Evolutionary conservation across 2,113 vertebrate species (phyloP).

Genomic region (Nothoprocta perdicaria): DNA sequence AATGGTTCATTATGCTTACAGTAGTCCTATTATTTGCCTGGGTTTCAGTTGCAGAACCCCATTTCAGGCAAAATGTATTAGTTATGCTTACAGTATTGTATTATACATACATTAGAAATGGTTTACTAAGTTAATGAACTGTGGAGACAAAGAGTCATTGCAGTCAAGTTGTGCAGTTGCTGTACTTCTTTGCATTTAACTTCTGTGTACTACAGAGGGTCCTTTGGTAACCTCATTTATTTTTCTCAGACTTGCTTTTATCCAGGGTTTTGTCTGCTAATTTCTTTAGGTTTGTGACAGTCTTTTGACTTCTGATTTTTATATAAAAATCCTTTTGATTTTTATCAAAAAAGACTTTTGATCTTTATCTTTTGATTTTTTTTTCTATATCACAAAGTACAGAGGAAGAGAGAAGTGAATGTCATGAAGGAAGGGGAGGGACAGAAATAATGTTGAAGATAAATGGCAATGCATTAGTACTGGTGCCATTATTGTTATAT

Average conservation of each 20-base stretch:
- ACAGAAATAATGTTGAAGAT: neutral
- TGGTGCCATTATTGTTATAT: slow-evolving; percentile 18
- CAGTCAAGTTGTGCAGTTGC: neutral
- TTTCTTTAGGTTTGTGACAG: slow-evolving; percentile 5
- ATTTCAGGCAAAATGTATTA: slow-evolving; percentile 72
- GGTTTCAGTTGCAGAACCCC: slow-evolving; percentile 56
- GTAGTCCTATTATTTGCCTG: slow-evolving; percentile 53
- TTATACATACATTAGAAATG: slow-evolving; percentile 68
- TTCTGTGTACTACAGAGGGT: neutral
- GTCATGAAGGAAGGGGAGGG: neutral
- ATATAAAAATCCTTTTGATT: slow-evolving; percentile 10
- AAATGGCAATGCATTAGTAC: neutral
- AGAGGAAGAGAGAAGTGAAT: neutral
- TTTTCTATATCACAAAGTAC: neutral
- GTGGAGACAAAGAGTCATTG: slow-evolving; percentile 52
- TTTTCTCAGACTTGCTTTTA: neutral
- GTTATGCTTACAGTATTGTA: slow-evolving; percentile 64
- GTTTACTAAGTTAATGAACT: slow-evolving; percentile 75
- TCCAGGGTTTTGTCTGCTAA: slow-evolving; percentile 11
- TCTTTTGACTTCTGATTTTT: slow-evolving; percentile 21
- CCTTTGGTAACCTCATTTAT: neutral
- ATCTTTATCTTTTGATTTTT: slow-evolving; percentile 53
- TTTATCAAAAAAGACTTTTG: slow-evolving; percentile 1
- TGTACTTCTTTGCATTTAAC: neutral
- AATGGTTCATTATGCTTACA: neutral